Percentiles rank a stretch among this genome's conserved stretches.
These are phyloP conservation scores for Congeria kusceri DNA, from an alignment of 2,888 invertebrate genomes.

Conservation along the genomic window DNA sequence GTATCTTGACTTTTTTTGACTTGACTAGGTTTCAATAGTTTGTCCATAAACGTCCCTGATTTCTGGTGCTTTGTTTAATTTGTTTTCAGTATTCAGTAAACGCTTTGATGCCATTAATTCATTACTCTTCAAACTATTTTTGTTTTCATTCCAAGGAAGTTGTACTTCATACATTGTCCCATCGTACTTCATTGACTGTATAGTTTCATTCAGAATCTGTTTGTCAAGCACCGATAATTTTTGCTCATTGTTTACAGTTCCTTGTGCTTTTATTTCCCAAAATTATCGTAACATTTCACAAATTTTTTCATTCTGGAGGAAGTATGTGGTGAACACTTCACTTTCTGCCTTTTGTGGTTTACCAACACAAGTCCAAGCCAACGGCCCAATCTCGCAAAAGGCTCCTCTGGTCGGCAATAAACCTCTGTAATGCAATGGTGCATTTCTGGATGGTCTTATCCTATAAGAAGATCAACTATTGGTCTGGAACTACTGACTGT, in stretches of 20 bases:
- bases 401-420: slow-evolving; percentile 28
- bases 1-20: too few species aligned
- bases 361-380: slow-evolving; percentile 55
- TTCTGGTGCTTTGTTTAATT: too few species aligned
- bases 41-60: too few species aligned
- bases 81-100: too few species aligned
- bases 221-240: too few species aligned
- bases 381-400: slow-evolving; percentile 36
- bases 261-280: slow-evolving; percentile 34
- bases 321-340: too few species aligned
- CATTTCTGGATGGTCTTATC: slow-evolving; percentile 40
- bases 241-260: too few species aligned
- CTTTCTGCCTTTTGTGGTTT: background rate
- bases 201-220: too few species aligned
- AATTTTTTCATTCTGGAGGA: too few species aligned
- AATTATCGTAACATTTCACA: slow-evolving; percentile 6
- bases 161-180: slow-evolving; percentile 9
- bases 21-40: too few species aligned
- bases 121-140: too few species aligned
- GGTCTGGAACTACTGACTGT: background rate
- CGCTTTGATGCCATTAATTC: too few species aligned
- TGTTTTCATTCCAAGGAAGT: slow-evolving; percentile 22
- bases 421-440: slow-evolving; percentile 34
- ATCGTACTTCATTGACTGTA: background rate
- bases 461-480: slow-evolving; percentile 39